These are phyloP conservation scores for Halcyon malimbica DNA, from an alignment of 2,113 vertebrate genomes.

Conservation along the genomic window DNA sequence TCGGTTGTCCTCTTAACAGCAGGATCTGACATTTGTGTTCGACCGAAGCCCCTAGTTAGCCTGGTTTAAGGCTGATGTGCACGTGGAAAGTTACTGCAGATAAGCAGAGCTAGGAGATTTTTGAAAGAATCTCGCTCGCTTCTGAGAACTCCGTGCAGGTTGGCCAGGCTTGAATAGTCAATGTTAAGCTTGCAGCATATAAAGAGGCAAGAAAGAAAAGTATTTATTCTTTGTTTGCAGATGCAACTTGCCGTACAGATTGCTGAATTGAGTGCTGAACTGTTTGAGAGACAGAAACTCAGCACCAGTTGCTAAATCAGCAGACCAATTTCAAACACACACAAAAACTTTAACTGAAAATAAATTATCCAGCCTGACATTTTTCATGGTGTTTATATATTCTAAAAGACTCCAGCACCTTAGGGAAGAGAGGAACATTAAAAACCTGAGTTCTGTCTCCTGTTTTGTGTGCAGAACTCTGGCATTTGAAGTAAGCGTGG, in stretches of 20 bases:
- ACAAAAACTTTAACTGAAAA: constrained; percentile 18
- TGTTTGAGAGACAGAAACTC: not conserved
- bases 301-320: constrained; percentile 28
- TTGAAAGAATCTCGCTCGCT: not conserved
- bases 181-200: not conserved
- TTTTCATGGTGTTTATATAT: constrained; percentile 20
- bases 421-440: not conserved
- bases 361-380: constrained; percentile 39
- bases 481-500: not conserved
- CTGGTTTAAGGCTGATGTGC: not conserved
- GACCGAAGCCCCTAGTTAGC: not conserved
- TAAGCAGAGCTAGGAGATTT: not conserved
- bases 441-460: not conserved
- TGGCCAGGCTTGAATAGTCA: not conserved
- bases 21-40: not conserved
- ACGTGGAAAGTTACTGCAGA: not conserved
- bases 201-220: not conserved
- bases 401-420: not conserved
- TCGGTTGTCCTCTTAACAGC: not conserved
- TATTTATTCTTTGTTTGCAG: constrained; percentile 1
- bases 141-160: not conserved
- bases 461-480: not conserved
- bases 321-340: constrained; percentile 1
- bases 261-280: not conserved
- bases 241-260: not conserved